Percentiles rank a stretch among this genome's conserved stretches.
phyloP scores from a whole-genome alignment of 1,140 invertebrate genomes.

The Andrena cerasifolii region DNA sequence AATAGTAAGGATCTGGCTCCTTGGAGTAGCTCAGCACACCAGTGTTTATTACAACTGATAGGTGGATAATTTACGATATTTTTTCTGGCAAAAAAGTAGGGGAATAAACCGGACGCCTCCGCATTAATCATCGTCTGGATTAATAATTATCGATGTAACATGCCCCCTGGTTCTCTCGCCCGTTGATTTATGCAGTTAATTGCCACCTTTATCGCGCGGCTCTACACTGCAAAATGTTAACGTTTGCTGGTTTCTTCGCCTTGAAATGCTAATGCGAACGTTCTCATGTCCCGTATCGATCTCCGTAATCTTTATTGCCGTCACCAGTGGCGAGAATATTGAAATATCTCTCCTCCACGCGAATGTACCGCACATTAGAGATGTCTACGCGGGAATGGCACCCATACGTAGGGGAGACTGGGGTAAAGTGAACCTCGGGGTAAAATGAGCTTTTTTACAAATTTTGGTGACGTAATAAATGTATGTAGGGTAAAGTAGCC shows the following conservation, averaged over 20 bases:
- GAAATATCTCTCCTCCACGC: conserved; percentile 49
- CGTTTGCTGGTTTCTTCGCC: conserved; percentile 45
- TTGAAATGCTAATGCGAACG: conserved; percentile 64
- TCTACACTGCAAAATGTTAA: conserved; percentile 55
- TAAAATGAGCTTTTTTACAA: too few species aligned
- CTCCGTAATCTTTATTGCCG: conserved; percentile 58
- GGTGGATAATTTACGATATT: not conserved
- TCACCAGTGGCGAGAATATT: conserved; percentile 50
- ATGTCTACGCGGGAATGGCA: conserved; percentile 48
- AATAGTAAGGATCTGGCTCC: too few species aligned
- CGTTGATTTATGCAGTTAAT: conserved; percentile 63
- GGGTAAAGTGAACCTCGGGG: too few species aligned
- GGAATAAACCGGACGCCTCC: not conserved
- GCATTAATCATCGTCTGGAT: conserved; percentile 40
- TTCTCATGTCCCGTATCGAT: conserved; percentile 63
- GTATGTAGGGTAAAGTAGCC: too few species aligned
- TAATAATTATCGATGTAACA: conserved; percentile 54
- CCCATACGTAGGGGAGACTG: too few species aligned
- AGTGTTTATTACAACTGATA: not conserved
- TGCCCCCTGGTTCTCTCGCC: not conserved
- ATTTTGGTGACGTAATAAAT: too few species aligned
- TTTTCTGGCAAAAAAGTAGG: not conserved
- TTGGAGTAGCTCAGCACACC: not conserved
- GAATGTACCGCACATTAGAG: conserved; percentile 57
- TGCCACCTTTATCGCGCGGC: conserved; percentile 41